Conservation (phyloP, 2,113 vertebrate species). For the Carassius auratus region DNA sequence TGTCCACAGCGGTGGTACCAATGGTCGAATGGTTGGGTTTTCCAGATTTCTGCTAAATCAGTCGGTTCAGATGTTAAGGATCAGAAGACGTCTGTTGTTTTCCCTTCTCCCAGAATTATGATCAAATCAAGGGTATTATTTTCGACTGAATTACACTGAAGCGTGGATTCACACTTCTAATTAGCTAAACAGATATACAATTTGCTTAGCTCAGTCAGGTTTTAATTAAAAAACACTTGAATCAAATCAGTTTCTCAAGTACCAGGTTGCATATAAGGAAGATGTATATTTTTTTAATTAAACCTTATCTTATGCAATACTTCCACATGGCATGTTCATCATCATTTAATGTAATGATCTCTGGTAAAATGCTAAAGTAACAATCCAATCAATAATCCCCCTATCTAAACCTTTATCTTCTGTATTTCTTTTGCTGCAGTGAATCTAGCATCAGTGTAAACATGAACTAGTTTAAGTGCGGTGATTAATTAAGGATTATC, state of each 20-base stretch:
- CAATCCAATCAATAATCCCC: constrained; percentile 1
- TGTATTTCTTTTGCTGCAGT: constrained; percentile 27
- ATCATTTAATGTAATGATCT: constrained; percentile 67
- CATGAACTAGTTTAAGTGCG: constrained; percentile 20
- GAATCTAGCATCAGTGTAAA: constrained; percentile 10
- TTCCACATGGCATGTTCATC: constrained; percentile 63
- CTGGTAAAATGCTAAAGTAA: constrained; percentile 36
- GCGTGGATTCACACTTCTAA: constrained; percentile 63
- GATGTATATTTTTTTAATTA: constrained; percentile 74
- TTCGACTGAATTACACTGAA: constrained; percentile 25
- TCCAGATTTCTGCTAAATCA: neutral
- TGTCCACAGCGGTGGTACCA: neutral
- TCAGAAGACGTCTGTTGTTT: constrained; percentile 13
- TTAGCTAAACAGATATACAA: constrained; percentile 73
- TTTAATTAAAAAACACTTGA: constrained; percentile 74
- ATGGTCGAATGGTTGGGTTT: constrained; percentile 16
- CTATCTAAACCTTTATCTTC: constrained; percentile 21
- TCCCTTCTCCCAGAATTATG: constrained; percentile 3
- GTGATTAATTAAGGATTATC: neutral
- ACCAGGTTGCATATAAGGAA: constrained; percentile 63
- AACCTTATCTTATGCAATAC: constrained; percentile 76
- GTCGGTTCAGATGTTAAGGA: neutral
- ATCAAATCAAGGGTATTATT: constrained; percentile 35
- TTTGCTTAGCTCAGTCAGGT: constrained; percentile 75
- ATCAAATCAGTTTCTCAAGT: constrained; percentile 66